phyloP scores from a whole-genome alignment of 2,888 invertebrate species.

The Eudemis profundana region DNA sequence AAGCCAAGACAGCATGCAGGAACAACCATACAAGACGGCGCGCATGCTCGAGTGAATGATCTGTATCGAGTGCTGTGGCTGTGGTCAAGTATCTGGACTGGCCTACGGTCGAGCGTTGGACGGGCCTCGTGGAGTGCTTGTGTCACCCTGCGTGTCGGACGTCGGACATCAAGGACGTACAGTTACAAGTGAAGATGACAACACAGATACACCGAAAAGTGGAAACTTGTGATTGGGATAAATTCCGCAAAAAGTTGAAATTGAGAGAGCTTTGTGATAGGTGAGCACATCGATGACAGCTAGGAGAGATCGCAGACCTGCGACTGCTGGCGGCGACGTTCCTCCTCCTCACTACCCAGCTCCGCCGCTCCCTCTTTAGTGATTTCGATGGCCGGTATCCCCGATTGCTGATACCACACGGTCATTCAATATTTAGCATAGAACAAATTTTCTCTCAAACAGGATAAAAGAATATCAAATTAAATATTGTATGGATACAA shows the following conservation, averaged over 20 bases:
- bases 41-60: conserved; percentile 78
- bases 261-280: conserved; percentile 77
- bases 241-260: conserved; percentile 71
- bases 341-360: conserved; percentile 89
- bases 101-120: conserved; percentile 28
- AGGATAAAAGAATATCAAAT: conserved; percentile 67
- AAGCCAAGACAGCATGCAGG: conserved; percentile 85
- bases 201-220: conserved; percentile 82
- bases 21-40: conserved; percentile 76
- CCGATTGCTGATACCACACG: conserved; percentile 84
- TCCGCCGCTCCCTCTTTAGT: conserved; percentile 90
- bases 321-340: conserved; percentile 76
- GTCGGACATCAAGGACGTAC: conserved; percentile 74
- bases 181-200: conserved; percentile 74
- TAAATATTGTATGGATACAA: conserved; percentile 53
- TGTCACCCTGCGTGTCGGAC: conserved; percentile 59
- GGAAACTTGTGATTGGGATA: conserved; percentile 79
- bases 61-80: conserved; percentile 76
- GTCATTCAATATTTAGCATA: conserved; percentile 77
- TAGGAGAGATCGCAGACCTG: conserved; percentile 83
- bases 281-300: conserved; percentile 83
- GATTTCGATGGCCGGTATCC: conserved; percentile 89
- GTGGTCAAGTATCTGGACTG: conserved; percentile 52
- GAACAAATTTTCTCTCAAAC: conserved; percentile 59
- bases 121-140: conserved; percentile 36